A percentile compares a stretch with the other conserved stretches of the same genome.
Conservation (phyloP, 2,888 invertebrate genomes). For the Pomacea canaliculata region DNA sequence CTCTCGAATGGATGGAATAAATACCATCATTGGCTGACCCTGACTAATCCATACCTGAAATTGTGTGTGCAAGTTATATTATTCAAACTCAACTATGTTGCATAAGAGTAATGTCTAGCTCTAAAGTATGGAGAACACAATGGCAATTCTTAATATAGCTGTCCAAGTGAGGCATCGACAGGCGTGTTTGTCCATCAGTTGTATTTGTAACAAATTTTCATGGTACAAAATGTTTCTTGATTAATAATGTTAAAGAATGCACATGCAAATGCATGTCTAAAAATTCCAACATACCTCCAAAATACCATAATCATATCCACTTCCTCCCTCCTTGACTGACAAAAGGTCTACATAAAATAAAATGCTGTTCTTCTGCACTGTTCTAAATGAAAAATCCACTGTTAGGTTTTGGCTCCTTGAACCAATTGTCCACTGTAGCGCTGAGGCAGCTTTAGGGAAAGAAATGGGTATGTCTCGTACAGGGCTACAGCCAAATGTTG, state of each 20-base stretch:
- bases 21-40: slow-evolving; percentile 48
- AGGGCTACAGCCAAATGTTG: slow-evolving; percentile 49
- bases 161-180: too few species aligned
- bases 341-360: slow-evolving; percentile 50
- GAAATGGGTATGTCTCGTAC: slow-evolving; percentile 57
- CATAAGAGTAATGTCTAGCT: too few species aligned
- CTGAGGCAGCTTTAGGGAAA: slow-evolving; percentile 53
- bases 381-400: slow-evolving; percentile 57
- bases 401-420: slow-evolving; percentile 40
- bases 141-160: too few species aligned
- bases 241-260: too few species aligned
- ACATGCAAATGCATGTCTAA: too few species aligned
- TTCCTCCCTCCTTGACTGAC: slow-evolving; percentile 37
- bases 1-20: slow-evolving; percentile 45
- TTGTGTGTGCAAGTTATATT: not conserved
- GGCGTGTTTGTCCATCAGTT: too few species aligned
- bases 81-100: too few species aligned
- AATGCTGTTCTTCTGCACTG: slow-evolving; percentile 50
- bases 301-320: slow-evolving; percentile 48
- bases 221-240: too few species aligned
- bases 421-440: slow-evolving; percentile 35
- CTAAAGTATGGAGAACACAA: too few species aligned
- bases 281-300: slow-evolving; percentile 49
- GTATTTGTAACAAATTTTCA: too few species aligned
- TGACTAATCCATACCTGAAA: slow-evolving; percentile 55